Conservation (phyloP, 1,140 invertebrate genomes). For the Drosophila bocqueti region DNA sequence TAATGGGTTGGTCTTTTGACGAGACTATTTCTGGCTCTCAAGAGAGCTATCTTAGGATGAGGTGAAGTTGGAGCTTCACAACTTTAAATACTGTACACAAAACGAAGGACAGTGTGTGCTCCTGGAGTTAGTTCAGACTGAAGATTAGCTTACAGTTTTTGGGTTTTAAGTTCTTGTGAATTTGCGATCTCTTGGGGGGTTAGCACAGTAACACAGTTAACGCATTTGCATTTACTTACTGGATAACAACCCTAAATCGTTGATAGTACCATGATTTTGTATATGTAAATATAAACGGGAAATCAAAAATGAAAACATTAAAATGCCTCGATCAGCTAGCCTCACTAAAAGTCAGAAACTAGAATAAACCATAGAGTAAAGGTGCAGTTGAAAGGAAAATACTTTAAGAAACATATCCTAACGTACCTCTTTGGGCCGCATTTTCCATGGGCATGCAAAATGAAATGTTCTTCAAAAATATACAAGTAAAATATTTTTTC, state of each 20-base stretch:
- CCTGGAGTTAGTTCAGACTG: conserved; percentile 55
- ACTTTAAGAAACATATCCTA: conserved; percentile 45
- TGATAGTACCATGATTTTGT: conserved; percentile 50
- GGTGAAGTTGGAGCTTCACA: conserved; percentile 19
- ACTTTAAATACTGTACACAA: conserved; percentile 8
- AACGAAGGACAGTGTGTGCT: conserved; percentile 22
- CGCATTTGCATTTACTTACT: conserved; percentile 89
- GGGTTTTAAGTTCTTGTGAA: conserved; percentile 16
- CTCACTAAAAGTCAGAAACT: conserved; percentile 20
- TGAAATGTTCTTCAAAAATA: conserved; percentile 38
- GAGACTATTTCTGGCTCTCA: conserved; percentile 66
- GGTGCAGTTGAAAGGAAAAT: conserved; percentile 72
- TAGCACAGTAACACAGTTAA: conserved; percentile 65
- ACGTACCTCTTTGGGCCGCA: conserved; percentile 17
- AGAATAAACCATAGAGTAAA: conserved; percentile 38
- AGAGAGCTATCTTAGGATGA: conserved; percentile 37
- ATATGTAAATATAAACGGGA: conserved; percentile 71
- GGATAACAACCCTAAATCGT: conserved; percentile 90
- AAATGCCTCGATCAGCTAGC: conserved; percentile 41
- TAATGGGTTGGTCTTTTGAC: conserved; percentile 62
- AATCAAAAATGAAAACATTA: conserved; percentile 69
- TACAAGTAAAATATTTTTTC: conserved; percentile 29
- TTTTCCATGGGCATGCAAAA: conserved; percentile 61
- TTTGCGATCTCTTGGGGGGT: conserved; percentile 48
- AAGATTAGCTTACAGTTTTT: conserved; percentile 64